Percentiles rank a stretch among this genome's conserved stretches.
These are phyloP conservation scores for Chrysomela aeneicollis DNA, from an alignment of 2,888 invertebrate genomes.

Conservation along the genomic window DNA sequence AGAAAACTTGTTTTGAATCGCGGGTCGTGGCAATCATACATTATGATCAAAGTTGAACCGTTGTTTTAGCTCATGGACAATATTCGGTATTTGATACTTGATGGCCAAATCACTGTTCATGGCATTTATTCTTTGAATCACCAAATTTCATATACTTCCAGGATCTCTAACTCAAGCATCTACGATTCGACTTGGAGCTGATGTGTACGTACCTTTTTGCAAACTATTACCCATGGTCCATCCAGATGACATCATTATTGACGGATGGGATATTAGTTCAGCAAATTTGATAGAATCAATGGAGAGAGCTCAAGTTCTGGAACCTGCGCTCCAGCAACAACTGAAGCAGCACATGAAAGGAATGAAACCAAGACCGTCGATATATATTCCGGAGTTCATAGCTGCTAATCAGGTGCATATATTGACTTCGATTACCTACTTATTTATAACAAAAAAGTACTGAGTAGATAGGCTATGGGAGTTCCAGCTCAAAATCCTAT, in stretches of 20 bases:
- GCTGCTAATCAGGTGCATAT: constrained; percentile 97
- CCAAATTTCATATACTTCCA: no score
- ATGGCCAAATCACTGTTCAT: no score
- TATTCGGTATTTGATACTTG: no score
- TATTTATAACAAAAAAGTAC: no score
- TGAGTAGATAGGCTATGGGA: no score
- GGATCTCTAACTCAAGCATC: constrained; percentile 94
- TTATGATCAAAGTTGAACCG: no score
- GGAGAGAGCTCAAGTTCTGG: constrained; percentile 86
- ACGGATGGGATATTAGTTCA: constrained; percentile 91
- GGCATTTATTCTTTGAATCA: no score
- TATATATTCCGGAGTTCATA: constrained; percentile 90
- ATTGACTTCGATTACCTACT: no score
- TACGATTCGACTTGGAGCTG: constrained; percentile 81
- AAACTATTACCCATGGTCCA: constrained; percentile 81
- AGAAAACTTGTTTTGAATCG: no score
- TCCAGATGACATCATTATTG: constrained; percentile 86
- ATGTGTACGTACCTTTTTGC: constrained; percentile 78
- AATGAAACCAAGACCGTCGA: constrained; percentile 80
- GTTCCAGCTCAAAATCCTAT: no score
- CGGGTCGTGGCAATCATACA: no score
- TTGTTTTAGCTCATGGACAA: no score
- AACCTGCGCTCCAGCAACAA: constrained; percentile 81
- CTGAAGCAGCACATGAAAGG: constrained; percentile 75
- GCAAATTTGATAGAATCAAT: constrained; percentile 86